Base-by-base conservation (phyloP, 2,797 vertebrate genomes). In the Craterocephalus amniculus region DNA sequence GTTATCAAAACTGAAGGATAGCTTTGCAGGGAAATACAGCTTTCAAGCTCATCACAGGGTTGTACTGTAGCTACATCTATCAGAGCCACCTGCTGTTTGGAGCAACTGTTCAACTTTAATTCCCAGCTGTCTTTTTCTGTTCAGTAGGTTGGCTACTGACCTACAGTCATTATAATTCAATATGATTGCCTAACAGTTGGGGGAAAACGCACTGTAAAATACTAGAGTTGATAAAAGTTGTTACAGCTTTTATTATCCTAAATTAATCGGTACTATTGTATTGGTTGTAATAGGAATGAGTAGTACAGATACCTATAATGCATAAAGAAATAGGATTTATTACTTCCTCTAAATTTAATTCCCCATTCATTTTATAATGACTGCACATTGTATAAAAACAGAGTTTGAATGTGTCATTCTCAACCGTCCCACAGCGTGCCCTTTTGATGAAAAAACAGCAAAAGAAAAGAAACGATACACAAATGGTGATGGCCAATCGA, bases 401-500 rank as follows among this genome's bases (percentile, higher is more conserved):
- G 32, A 40, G 14, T 40, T 18, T 18, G 38, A 40, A 18, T 40
- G 14, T 49, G 32, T 36, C 43, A 36, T 45, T 1, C 32, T 63
- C 1, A 20, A 49, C 43, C 73, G 11, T 76, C 56, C 63, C 38
- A 9, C 85, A 97, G 96, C 81, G 93, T 72, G 91, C 60, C 2
- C 92, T 97, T 52, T 76, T 96, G 79, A 94, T 96, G 51, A 96
- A 95, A 87, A 97, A 95, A 83, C 96, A 96, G 83, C 94, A 94
- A 56, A 95, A 93, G 68, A 96, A 95, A 72, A 93, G 96, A 69
- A 84, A 94, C 36, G 95, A 96, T 70, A 73, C 89, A n/a, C 93
- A 95, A 56, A 96, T 96, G 96, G 94, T 96, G 71, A 93, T 90
- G n/a, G 92, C 95, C 58, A 97, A 96, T 83, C 87, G 90, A 11